A percentile compares a stretch with the other conserved stretches of the same genome.
Evolutionary conservation across 2,113 vertebrate genomes (phyloP).

Genomic region (Haliaeetus leucogaster): DNA sequence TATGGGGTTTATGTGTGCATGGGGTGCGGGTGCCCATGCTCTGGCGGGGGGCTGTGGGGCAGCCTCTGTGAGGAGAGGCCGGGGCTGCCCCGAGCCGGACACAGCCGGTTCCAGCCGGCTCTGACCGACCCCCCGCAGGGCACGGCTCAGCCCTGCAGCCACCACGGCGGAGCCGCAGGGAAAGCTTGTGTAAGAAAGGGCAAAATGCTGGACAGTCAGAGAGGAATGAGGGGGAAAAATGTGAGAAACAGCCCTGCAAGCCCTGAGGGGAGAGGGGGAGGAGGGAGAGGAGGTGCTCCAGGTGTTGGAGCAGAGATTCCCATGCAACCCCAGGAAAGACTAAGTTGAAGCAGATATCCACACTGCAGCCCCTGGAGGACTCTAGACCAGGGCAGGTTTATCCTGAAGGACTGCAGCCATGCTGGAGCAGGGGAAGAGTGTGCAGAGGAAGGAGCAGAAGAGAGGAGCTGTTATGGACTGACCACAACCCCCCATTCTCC

Average conservation of each 20-base stretch:
- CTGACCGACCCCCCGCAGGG: accelerated
- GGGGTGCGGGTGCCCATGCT: accelerated
- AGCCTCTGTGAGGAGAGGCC: too few relatives aligned
- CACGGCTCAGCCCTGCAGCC: accelerated
- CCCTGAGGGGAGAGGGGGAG: too few relatives aligned
- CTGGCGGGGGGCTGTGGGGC: accelerated
- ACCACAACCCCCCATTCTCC: accelerated
- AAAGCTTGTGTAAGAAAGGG: neutral
- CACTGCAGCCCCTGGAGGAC: neutral
- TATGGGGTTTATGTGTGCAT: too few relatives aligned
- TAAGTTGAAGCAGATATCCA: neutral
- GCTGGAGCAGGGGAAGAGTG: neutral
- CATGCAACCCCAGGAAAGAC: neutral
- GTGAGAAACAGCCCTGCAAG: neutral
- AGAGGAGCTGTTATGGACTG: neutral
- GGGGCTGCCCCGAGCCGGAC: neutral
- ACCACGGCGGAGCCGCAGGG: accelerated
- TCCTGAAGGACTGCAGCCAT: neutral
- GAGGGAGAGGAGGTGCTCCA: neutral
- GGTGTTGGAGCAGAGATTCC: neutral
- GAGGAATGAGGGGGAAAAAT: too few relatives aligned
- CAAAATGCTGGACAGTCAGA: neutral
- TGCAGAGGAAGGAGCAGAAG: neutral
- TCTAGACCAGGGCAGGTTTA: neutral
- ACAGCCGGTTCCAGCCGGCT: neutral